These are phyloP conservation scores for Parazoanthus atlanticus DNA, from an alignment of 92 coral and sea anemone species.

Conservation along the genomic window DNA sequence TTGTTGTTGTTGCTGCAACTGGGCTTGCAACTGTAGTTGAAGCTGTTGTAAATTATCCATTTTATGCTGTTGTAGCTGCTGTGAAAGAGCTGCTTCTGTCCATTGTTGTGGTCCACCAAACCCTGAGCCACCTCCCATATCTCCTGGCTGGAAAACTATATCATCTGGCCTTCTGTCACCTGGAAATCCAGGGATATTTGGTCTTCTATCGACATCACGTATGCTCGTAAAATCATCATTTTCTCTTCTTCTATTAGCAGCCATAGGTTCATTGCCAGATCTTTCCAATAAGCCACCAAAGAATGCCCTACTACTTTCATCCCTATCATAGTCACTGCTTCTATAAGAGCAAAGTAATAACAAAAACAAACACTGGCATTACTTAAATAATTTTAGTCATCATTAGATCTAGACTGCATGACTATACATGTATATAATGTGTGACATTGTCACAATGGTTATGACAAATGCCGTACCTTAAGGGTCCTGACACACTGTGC, in stretches of 20 bases:
- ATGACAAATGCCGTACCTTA: too few relatives aligned
- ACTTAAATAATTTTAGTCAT: too few relatives aligned
- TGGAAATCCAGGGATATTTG: background rate
- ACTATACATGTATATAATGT: too few relatives aligned
- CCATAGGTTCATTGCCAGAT: background rate
- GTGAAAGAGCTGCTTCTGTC: constrained; percentile 3
- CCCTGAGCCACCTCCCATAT: background rate
- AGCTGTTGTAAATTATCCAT: constrained; percentile 29
- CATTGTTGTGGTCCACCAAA: background rate
- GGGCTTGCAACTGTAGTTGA: constrained; percentile 32
- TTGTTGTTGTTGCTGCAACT: constrained; percentile 42
- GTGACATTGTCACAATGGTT: too few relatives aligned
- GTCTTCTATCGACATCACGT: constrained; percentile 18
- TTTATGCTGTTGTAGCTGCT: constrained; percentile 15
- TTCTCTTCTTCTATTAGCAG: constrained; percentile 6
- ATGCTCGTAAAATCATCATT: constrained; percentile 2
- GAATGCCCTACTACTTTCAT: background rate
- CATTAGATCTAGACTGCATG: too few relatives aligned
- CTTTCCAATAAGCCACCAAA: constrained; percentile 48
- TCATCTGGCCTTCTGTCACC: constrained; percentile 10
- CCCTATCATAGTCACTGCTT: constrained; percentile 19
- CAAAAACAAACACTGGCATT: too few relatives aligned
- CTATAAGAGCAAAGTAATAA: background rate
- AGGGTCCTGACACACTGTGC: too few relatives aligned
- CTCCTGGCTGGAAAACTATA: background rate